Percentiles rank a stretch among this genome's conserved stretches.
These are phyloP conservation scores for Peromyscus leucopus DNA, from an alignment of 2,113 vertebrate species.

Conservation along the genomic window DNA sequence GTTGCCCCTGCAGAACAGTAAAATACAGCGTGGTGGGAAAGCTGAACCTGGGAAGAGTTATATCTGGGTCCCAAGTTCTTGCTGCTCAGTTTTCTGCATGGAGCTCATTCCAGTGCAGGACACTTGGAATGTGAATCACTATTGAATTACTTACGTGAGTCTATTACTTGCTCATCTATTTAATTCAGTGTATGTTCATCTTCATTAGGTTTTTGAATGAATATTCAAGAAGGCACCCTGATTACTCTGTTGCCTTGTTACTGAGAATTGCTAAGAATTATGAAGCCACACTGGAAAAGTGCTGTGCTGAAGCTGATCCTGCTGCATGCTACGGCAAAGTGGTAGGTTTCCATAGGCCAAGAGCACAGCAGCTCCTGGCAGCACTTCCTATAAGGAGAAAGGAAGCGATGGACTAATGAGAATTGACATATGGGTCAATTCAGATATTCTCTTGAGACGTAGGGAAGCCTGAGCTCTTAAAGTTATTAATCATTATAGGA, in stretches of 20 bases:
- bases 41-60: not conserved
- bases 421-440: not conserved
- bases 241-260: slow-evolving; percentile 59
- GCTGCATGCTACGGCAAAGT: slow-evolving; percentile 63
- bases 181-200: not conserved
- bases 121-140: not conserved
- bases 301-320: slow-evolving; percentile 85
- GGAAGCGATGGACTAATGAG: not conserved
- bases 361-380: not conserved
- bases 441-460: slow-evolving; percentile 13
- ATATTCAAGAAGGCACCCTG: slow-evolving; percentile 77
- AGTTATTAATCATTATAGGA: not conserved
- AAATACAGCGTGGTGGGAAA: not conserved
- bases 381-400: not conserved
- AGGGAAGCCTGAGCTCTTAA: slow-evolving; percentile 15
- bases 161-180: not conserved
- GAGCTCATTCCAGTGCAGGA: not conserved
- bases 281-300: slow-evolving; percentile 83
- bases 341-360: slow-evolving; percentile 79
- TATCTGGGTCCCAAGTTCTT: not conserved
- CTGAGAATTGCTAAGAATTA: slow-evolving; percentile 78
- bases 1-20: not conserved
- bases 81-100: not conserved
- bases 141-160: not conserved
- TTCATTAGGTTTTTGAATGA: slow-evolving; percentile 86